Evolutionary conservation across 1,140 invertebrate genomes (phyloP).

Genomic region (Temnothorax nylanderi): DNA sequence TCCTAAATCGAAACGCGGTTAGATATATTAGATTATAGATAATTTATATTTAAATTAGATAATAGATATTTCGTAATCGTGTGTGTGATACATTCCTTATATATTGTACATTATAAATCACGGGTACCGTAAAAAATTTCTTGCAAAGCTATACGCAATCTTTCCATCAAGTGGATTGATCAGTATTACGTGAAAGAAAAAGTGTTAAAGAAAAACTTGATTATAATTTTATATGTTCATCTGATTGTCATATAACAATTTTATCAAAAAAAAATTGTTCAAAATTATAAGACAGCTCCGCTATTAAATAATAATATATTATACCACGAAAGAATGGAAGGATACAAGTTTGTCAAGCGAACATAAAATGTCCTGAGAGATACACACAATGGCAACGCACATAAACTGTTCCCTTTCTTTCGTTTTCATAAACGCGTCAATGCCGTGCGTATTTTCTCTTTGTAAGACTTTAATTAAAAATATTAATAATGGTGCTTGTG

Average conservation of each 20-base stretch:
- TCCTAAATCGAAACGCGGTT: not conserved
- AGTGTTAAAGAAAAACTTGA: not conserved
- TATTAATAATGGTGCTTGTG: slow-evolving; percentile 76
- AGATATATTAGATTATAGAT: no score
- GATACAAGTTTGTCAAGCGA: not conserved
- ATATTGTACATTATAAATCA: not conserved
- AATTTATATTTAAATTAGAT: no score
- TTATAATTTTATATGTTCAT: not conserved
- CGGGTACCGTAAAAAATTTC: not conserved
- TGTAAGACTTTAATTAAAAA: slow-evolving; percentile 80
- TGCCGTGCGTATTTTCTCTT: slow-evolving; percentile 65
- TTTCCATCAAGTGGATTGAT: not conserved
- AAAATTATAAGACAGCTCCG: not conserved
- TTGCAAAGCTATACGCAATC: not conserved
- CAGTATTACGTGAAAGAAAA: not conserved
- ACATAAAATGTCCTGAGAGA: slow-evolving; percentile 42
- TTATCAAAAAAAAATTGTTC: not conserved
- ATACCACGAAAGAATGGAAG: not conserved
- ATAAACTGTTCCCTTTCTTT: slow-evolving; percentile 64
- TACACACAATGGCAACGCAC: slow-evolving; percentile 63
- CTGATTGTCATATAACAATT: not conserved
- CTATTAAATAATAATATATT: not conserved
- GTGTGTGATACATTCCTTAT: not conserved
- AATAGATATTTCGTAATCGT: not conserved
- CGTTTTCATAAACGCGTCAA: slow-evolving; percentile 17